Evolutionary conservation across 2,113 vertebrate species (phyloP).

Genomic region (Sebastes schlegelii): DNA sequence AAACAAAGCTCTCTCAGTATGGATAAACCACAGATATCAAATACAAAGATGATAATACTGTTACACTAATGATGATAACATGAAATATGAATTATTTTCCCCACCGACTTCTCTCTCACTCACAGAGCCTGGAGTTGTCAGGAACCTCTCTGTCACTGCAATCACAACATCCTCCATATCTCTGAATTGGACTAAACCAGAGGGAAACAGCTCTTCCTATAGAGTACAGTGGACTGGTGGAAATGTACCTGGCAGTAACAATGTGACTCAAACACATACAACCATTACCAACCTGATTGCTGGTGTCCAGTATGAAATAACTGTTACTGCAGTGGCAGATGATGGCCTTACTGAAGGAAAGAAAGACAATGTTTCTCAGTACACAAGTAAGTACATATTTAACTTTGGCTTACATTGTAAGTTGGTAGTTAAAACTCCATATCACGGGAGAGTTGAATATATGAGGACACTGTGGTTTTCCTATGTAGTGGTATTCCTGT

Average conservation of each 20-base stretch:
- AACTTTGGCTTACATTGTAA: background rate
- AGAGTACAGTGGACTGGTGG: background rate
- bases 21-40: background rate
- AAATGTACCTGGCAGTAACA: accelerated
- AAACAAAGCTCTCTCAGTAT: too few relatives aligned
- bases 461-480: background rate
- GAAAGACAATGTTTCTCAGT: background rate
- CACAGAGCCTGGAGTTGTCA: slow-evolving; percentile 21
- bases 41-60: background rate
- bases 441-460: background rate
- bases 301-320: background rate
- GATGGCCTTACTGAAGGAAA: background rate
- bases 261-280: background rate
- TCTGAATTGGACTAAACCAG: slow-evolving; percentile 29
- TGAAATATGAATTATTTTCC: background rate
- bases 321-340: slow-evolving; percentile 2
- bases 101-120: background rate
- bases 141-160: background rate
- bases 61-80: background rate
- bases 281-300: background rate
- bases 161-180: slow-evolving; percentile 46
- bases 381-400: background rate
- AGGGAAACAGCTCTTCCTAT: slow-evolving; percentile 20
- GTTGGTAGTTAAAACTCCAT: background rate
- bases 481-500: background rate